Evolutionary conservation across 2,113 vertebrate genomes (phyloP).

Genomic region (Synchiropus splendidus): DNA sequence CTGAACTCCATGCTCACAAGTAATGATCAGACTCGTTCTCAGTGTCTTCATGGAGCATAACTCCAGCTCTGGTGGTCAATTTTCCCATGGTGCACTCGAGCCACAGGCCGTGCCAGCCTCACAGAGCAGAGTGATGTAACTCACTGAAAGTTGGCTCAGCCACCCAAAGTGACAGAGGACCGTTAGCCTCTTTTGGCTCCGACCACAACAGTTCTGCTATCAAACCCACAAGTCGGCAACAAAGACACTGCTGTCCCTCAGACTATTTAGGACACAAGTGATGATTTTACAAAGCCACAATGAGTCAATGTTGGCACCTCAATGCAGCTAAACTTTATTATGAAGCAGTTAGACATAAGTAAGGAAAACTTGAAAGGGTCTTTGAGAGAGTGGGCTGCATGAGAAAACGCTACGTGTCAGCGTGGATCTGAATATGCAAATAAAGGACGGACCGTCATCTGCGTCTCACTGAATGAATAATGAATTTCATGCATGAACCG

Average conservation of each 20-base stretch:
- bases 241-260: constrained; percentile 60
- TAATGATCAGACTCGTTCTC: too few relatives aligned
- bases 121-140: constrained; percentile 53
- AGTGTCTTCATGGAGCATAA: too few relatives aligned
- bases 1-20: constrained; percentile 1
- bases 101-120: constrained; percentile 66
- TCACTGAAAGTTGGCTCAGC: constrained; percentile 29
- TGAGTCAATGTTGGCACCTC: constrained; percentile 11
- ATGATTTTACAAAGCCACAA: constrained; percentile 27
- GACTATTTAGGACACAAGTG: constrained; percentile 33
- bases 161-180: constrained; percentile 45
- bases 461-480: too few relatives aligned
- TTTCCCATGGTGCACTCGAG: constrained; percentile 47
- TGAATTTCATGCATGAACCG: too few relatives aligned
- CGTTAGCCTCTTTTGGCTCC: constrained; percentile 35
- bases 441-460: too few relatives aligned
- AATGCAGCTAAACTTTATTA: constrained; percentile 20
- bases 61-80: constrained; percentile 8
- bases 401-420: too few relatives aligned
- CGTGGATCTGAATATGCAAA: too few relatives aligned
- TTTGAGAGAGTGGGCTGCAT: too few relatives aligned
- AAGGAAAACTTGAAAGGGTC: too few relatives aligned
- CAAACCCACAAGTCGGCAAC: constrained; percentile 39
- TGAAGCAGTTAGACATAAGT: constrained; percentile 17
- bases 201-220: constrained; percentile 47